Evolutionary conservation across 1,140 invertebrate genomes (phyloP), one percentile per base, ranked within the genome.

Genomic region (Hycleus phaleratus): DNA sequence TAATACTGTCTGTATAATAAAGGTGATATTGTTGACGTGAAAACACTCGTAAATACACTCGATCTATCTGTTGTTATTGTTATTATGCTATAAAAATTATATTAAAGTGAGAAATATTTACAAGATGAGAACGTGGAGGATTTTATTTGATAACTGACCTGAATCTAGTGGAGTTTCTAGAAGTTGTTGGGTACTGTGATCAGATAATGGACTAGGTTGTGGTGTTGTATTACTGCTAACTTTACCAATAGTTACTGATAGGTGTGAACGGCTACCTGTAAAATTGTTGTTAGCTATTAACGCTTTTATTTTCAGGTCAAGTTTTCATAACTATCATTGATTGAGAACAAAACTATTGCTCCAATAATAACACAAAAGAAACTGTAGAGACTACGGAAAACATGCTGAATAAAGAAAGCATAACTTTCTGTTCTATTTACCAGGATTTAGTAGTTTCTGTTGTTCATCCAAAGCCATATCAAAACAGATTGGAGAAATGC

Each of bases 241-340:
- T 57, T 73, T 70, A 4, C 70, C 70, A 47, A 73, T 71, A 12
- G 66, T 73, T 11, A 73, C 71, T n/a, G 68, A 68, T n/a, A 73
- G 59, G 44, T 73, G 70, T 0, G 70, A 65, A 32, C 71, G 59
- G 40, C 64, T 68, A 54, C 59, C 62, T 62, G 38, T n/a, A 32
- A 18, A 18, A 18, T 18, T 18, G 18, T 18, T 18, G 18, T 18
- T 18, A 18, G 18, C 18, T 18, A 18, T 18, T 18, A 18, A 18
- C 1, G 12, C 12, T 12, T 12, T 12, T 12, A 12, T 18, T 18
- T 18, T 18, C 1, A 18, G 18, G 18, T 18, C 18, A 18, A 18
- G 18, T 18, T 18, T 18, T 18, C 18, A 18, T 18, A 18, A 18
- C 18, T 18, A 18, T 18, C 18, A 18, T 18, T 18, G 18, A 18